Conservation (phyloP, 2,888 invertebrate species). For the Drosophila niveifrons region DNA sequence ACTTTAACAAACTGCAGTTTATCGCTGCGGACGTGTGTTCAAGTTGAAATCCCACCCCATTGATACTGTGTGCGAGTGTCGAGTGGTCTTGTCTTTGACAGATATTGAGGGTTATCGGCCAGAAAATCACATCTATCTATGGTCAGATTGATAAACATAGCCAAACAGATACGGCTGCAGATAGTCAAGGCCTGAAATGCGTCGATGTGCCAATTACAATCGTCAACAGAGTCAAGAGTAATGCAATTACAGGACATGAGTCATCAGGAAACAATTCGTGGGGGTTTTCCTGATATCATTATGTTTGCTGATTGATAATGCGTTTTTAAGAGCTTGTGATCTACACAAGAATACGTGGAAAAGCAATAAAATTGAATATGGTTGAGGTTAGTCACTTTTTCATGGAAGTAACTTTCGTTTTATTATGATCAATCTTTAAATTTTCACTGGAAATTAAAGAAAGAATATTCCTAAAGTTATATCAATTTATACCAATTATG, state of each 20-base stretch:
- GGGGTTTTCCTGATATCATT: background rate
- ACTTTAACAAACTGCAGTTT: slow-evolving; percentile 64
- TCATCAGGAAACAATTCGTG: slow-evolving; percentile 2
- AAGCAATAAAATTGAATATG: background rate
- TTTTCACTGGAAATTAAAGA: no score
- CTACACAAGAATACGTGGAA: slow-evolving; percentile 3
- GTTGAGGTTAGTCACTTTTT: background rate
- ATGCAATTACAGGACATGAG: background rate
- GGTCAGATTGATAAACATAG: slow-evolving; percentile 32
- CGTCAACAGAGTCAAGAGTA: slow-evolving; percentile 2
- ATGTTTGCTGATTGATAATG: slow-evolving; percentile 3
- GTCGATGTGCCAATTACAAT: background rate
- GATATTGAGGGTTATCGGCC: slow-evolving; percentile 40
- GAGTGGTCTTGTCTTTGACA: slow-evolving; percentile 44
- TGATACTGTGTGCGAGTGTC: slow-evolving; percentile 18
- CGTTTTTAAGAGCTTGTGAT: background rate
- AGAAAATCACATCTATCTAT: slow-evolving; percentile 32
- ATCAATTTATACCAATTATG: no score
- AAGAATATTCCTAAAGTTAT: no score
- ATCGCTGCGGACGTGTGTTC: slow-evolving; percentile 69
- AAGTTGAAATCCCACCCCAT: slow-evolving; percentile 43
- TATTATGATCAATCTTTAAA: background rate
- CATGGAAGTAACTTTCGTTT: background rate
- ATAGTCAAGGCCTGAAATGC: slow-evolving; percentile 16
- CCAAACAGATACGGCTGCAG: slow-evolving; percentile 13